Base-by-base conservation (phyloP, 2,797 vertebrate species). In the Novumbra hubbsi region DNA sequence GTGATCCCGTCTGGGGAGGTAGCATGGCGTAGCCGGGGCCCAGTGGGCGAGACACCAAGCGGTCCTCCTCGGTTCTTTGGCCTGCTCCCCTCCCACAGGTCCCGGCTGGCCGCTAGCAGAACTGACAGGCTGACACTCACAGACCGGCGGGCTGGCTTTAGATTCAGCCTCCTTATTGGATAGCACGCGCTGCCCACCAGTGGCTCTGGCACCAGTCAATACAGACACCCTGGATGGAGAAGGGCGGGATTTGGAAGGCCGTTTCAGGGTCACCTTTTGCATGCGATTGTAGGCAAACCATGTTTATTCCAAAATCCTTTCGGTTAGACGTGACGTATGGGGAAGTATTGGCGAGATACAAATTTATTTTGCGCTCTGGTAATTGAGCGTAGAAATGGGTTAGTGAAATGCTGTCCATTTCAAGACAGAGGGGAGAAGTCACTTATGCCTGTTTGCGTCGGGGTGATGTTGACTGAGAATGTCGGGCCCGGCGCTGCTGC, bases 241-340 rank as follows among this genome's bases (percentile, higher is more conserved):
- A n/a, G 38, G 52, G 34, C 60, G 28, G 34, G 73, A 79, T 85
- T 73, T 76, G 73, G 80, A 78, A 85, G 78, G 65, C 48, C 71
- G 75, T 85, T 80, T 70, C 76, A 45, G 45, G 19, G 3, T 87
- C 86, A 89, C 81, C 82, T 87, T 88, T 71, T 76, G 84, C 86
- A 60, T 72, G 72, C 72, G 82, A 81, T 77, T 82, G 73, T 78
- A 55, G 21, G 71, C 76, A 7, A n/a, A 79, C 28, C 65, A 68
- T 79, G 83, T 76, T 57, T 83, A 79, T 48, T 74, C 45, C 9
- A 70, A 64, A 52, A 78, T 80, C 65, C 73, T 76, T 72, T 77
- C 84, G 80, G 85, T 74, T 67, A 82, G 77, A 77, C 82, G 72
- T 75, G 80, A 73, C n/a, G n/a, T 21, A 21, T 19, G 55, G 21